These are phyloP conservation scores for Ctenopoma multispine DNA, from an alignment of 2,797 vertebrate species.

Conservation along the genomic window DNA sequence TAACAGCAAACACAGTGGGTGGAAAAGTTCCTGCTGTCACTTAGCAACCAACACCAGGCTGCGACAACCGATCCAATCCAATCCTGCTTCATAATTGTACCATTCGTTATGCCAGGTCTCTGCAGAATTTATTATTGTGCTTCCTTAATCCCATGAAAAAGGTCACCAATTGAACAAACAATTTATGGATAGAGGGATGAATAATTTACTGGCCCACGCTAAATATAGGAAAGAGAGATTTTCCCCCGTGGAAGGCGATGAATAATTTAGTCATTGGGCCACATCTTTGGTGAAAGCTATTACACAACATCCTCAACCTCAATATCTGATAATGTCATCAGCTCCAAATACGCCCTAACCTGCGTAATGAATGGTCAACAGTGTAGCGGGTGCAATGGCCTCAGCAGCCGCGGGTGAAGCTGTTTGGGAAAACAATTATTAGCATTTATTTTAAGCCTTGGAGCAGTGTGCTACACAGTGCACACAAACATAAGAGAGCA, in stretches of 20 bases:
- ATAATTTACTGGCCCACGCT: conserved; percentile 75
- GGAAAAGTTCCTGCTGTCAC: conserved; percentile 83
- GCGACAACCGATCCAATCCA: conserved; percentile 72
- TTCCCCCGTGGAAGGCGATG: conserved; percentile 58
- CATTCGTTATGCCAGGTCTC: conserved; percentile 76
- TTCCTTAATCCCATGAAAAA: conserved; percentile 77
- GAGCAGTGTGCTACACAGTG: neutral
- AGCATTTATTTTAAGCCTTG: conserved; percentile 52
- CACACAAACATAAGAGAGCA: conserved; percentile 10
- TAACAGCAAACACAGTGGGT: conserved; percentile 76
- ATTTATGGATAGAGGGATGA: conserved; percentile 74
- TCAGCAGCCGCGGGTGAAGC: conserved; percentile 27
- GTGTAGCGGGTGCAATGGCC: conserved; percentile 22
- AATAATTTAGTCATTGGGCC: conserved; percentile 77
- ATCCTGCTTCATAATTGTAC: conserved; percentile 72
- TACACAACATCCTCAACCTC: conserved; percentile 70
- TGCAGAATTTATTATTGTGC: conserved; percentile 77
- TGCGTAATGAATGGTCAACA: conserved; percentile 67
- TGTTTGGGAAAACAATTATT: conserved; percentile 53
- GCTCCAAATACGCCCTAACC: conserved; percentile 56
- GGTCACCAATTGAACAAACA: conserved; percentile 80
- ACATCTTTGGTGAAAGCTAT: conserved; percentile 73
- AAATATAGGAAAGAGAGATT: conserved; percentile 70
- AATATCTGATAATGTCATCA: conserved; percentile 73
- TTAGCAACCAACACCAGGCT: conserved; percentile 78